phyloP scores from a whole-genome alignment of 2,888 invertebrate species.

The Tetheella fluctuosa region DNA sequence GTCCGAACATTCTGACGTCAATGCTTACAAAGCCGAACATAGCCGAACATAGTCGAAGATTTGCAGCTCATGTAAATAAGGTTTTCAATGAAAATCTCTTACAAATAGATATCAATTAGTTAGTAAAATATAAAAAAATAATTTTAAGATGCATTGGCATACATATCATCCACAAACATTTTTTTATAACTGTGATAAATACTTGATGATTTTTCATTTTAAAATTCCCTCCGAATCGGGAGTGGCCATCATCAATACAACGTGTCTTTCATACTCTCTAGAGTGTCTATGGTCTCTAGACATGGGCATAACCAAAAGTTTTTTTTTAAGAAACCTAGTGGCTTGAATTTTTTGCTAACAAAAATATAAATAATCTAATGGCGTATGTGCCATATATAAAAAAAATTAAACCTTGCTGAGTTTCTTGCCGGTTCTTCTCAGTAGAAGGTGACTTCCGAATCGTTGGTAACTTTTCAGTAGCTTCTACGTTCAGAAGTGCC shows the following conservation, averaged over 20 bases:
- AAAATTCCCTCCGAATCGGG: slow-evolving; percentile 74
- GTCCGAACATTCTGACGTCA: slow-evolving; percentile 54
- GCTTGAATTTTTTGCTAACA: too few relatives aligned
- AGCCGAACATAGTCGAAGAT: slow-evolving; percentile 63
- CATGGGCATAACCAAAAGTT: slow-evolving; percentile 49
- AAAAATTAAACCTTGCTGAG: too few relatives aligned
- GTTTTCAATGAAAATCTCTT: slow-evolving; percentile 23
- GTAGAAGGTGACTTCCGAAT: too few relatives aligned
- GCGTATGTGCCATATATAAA: too few relatives aligned
- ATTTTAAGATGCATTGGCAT: slow-evolving; percentile 3
- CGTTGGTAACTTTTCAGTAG: too few relatives aligned
- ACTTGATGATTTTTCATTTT: slow-evolving; percentile 38
- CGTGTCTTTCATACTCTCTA: slow-evolving; percentile 80
- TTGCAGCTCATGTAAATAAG: slow-evolving; percentile 42
- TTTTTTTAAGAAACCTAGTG: slow-evolving; percentile 14
- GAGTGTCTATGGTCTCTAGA: slow-evolving; percentile 57
- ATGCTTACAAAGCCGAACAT: slow-evolving; percentile 65
- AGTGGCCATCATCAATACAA: slow-evolving; percentile 80
- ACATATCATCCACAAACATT: not conserved
- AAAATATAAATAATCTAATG: too few relatives aligned
- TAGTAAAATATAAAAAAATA: not conserved
- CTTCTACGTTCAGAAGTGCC: too few relatives aligned
- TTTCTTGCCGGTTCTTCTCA: too few relatives aligned
- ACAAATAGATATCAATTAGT: not conserved
- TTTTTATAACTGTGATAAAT: not conserved